Evolutionary conservation across 2,888 invertebrate species (phyloP).

Genomic region (Ligdia adustata): DNA sequence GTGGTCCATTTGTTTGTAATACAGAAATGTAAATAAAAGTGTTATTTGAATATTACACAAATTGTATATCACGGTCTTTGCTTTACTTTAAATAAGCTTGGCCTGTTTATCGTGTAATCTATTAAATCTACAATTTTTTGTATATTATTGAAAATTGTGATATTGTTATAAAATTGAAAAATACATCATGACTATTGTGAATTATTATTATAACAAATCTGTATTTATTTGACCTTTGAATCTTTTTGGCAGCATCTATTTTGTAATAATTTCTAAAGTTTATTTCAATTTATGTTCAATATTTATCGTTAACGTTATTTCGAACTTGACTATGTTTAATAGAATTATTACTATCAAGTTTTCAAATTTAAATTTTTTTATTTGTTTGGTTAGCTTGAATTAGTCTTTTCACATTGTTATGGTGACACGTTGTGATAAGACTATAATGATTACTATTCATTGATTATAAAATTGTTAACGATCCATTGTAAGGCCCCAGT

Average conservation of each 20-base stretch:
- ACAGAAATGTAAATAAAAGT: slow-evolving; percentile 48
- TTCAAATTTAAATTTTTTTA: slow-evolving; percentile 2
- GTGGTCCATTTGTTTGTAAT: slow-evolving; percentile 53
- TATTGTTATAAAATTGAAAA: slow-evolving; percentile 78
- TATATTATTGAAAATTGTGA: slow-evolving; percentile 84
- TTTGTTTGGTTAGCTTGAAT: slow-evolving; percentile 11
- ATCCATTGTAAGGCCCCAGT: slow-evolving; percentile 57
- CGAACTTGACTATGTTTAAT: too few species aligned
- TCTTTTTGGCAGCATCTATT: neutral
- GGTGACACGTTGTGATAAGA: slow-evolving; percentile 38
- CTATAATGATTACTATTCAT: slow-evolving; percentile 17
- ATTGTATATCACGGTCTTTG: slow-evolving; percentile 64
- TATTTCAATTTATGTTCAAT: too few species aligned
- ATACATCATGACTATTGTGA: slow-evolving; percentile 64
- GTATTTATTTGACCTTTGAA: slow-evolving; percentile 34
- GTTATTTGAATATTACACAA: slow-evolving; percentile 56
- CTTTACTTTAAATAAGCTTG: slow-evolving; percentile 77
- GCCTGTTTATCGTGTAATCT: slow-evolving; percentile 77
- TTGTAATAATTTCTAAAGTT: too few species aligned
- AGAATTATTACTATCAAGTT: too few species aligned
- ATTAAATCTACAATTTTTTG: slow-evolving; percentile 74
- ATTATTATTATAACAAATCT: slow-evolving; percentile 47
- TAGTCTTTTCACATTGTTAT: slow-evolving; percentile 35
- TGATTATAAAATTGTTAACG: slow-evolving; percentile 28
- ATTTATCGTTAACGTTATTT: too few species aligned